These are phyloP conservation scores for Ictidomys tridecemlineatus DNA, from an alignment of 2,113 vertebrate genomes.

Conservation along the genomic window DNA sequence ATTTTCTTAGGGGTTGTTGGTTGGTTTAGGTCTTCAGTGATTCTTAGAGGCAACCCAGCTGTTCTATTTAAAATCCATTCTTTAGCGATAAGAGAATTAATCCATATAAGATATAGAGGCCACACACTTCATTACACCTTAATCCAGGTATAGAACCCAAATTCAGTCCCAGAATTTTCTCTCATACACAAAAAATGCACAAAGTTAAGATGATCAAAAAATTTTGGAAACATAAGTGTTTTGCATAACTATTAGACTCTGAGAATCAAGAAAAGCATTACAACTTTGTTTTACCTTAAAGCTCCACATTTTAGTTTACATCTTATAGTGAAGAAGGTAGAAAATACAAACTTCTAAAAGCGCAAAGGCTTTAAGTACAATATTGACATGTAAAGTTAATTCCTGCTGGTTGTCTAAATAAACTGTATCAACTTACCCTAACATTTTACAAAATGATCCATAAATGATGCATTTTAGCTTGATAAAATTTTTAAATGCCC, in stretches of 20 bases:
- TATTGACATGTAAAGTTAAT: background rate
- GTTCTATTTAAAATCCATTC: background rate
- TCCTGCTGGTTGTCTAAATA: background rate
- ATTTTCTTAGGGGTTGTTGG: background rate
- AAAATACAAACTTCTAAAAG: background rate
- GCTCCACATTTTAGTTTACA: slow-evolving; percentile 19
- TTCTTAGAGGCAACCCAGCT: slow-evolving; percentile 10
- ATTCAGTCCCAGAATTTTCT: background rate
- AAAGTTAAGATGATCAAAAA: background rate
- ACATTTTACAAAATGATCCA: slow-evolving; percentile 15
- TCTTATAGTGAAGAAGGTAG: background rate
- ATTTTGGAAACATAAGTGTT: background rate
- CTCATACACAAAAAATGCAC: background rate
- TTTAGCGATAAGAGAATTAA: background rate
- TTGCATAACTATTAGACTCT: background rate
- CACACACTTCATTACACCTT: slow-evolving; percentile 15
- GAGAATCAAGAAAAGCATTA: slow-evolving; percentile 37
- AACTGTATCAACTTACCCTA: slow-evolving; percentile 44
- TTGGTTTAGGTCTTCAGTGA: background rate
- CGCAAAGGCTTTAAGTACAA: background rate
- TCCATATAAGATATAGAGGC: background rate
- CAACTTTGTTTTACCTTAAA: background rate
- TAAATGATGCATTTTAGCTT: background rate
- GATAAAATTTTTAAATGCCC: background rate
- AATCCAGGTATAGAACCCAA: background rate